These are phyloP conservation scores for Cuculus canorus DNA, from an alignment of 2,797 vertebrate genomes.

Conservation along the genomic window DNA sequence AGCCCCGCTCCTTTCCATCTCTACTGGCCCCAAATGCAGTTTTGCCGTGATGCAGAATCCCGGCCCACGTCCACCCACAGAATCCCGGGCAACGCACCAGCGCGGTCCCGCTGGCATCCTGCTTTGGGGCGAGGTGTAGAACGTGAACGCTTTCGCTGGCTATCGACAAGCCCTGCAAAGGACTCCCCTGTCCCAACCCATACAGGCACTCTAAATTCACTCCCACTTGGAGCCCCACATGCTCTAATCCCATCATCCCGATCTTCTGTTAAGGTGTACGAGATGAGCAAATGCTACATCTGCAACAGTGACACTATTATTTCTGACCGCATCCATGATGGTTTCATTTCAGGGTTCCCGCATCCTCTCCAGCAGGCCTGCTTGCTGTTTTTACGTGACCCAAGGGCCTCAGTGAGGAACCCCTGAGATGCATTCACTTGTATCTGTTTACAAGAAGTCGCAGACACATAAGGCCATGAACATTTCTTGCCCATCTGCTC, in stretches of 20 bases:
- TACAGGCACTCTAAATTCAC: not conserved
- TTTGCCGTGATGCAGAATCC: not conserved
- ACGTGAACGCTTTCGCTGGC: not conserved
- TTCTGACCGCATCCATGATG: not conserved
- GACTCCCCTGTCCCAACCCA: not conserved
- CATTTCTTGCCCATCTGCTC: conserved; percentile 59
- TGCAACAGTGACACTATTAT: not conserved
- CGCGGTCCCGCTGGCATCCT: not conserved
- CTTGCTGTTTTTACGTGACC: not conserved
- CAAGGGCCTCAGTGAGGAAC: not conserved
- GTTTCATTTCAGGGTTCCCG: not conserved
- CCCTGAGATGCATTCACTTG: not conserved
- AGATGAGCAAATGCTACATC: not conserved
- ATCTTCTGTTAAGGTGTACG: not conserved
- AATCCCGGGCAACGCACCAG: accelerated
- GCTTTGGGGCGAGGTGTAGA: not conserved
- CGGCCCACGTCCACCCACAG: not conserved
- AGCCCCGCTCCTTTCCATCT: not conserved
- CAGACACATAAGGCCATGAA: conserved; percentile 47
- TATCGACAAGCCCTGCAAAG: not conserved
- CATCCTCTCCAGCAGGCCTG: not conserved
- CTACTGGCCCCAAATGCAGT: not conserved
- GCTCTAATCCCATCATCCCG: not conserved
- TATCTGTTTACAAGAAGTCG: not conserved
- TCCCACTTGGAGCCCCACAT: conserved; percentile 1